Conservation (phyloP, 2,113 vertebrate species). For the Sphyrna mokarran region DNA sequence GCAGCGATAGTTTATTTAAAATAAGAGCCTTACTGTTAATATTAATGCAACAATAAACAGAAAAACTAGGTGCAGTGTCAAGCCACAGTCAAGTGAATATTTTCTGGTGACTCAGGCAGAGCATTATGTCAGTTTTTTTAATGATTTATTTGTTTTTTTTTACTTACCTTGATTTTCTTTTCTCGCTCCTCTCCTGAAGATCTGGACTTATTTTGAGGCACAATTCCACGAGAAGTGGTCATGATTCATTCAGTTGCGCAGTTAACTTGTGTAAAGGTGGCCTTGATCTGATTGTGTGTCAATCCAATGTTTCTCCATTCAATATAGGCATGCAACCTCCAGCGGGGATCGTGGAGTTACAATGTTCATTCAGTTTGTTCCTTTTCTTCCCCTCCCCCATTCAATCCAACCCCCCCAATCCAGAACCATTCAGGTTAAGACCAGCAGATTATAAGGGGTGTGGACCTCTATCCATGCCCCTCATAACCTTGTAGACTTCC, state of each 20-base stretch:
- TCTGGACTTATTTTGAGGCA: neutral
- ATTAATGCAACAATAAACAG: neutral
- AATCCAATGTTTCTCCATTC: neutral
- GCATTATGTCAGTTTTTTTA: no score
- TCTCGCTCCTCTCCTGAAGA: neutral
- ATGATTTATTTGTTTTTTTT: neutral
- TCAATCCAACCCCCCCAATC: no score
- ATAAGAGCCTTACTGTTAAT: neutral
- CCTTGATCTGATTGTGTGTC: neutral
- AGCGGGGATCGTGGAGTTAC: neutral
- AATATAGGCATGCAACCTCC: neutral
- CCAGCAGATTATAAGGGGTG: no score
- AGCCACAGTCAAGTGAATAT: neutral
- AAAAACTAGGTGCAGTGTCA: neutral
- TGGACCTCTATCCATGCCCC: no score
- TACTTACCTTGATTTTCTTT: neutral
- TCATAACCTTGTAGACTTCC: no score
- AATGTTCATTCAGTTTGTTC: neutral
- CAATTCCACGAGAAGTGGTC: neutral
- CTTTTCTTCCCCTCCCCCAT: neutral
- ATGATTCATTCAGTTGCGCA: neutral
- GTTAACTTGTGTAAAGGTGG: neutral
- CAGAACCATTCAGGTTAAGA: neutral
- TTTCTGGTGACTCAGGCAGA: neutral
- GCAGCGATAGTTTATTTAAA: neutral